Evolutionary conservation across 64 coral and sea anemone genomes (phyloP), one percentile per base, ranked within the genome.

Genomic region (Anthopleura sola): DNA sequence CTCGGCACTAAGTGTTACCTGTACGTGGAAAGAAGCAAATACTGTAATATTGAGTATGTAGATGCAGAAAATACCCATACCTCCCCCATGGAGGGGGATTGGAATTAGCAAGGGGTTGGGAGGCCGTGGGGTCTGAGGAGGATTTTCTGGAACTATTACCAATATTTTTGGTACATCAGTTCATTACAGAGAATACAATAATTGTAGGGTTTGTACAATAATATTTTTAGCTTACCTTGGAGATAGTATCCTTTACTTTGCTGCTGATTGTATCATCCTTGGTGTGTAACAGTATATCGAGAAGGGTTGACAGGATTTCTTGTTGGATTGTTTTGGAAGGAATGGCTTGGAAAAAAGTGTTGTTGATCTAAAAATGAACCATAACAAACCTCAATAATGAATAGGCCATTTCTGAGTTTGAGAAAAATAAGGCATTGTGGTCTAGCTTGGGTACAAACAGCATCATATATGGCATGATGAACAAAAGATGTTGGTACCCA

Each of bases 311-410:
- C 13, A 97, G 28, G 56, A 97, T 60, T 34, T 90, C 74, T 78
- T 90, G 83, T 62, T 90, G 80, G 21, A 93, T 36, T 17, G 75
- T 83, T 34, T 90, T 91, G 37, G 74, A 55, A 60, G 78, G 84
- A 80, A 97, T 93, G 46, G 87, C 87, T 75, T 97, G 79, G 85
- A 97, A 97, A 54, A 90, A 93, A 40, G 78, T 75, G 34, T 78
- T 77, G 68, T 91, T 85, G 57, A 97, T 90, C 94, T 97, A 71
- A 60, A 75, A 18, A 87, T 31, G 15, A 57, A 85, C 46, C 16
- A 51, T 37, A n/a, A n/a, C n/a, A 55, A 17, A 23, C 32, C 74
- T 19, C 18, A 85, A 44, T 50, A 78, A 9, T 33, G 17, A 55
- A 28, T 17, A 12, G n/a, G n/a, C n/a, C n/a, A n/a, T n/a, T n/a